phyloP scores from a whole-genome alignment of 2,113 vertebrate genomes.

The Odobenus rosmarus region DNA sequence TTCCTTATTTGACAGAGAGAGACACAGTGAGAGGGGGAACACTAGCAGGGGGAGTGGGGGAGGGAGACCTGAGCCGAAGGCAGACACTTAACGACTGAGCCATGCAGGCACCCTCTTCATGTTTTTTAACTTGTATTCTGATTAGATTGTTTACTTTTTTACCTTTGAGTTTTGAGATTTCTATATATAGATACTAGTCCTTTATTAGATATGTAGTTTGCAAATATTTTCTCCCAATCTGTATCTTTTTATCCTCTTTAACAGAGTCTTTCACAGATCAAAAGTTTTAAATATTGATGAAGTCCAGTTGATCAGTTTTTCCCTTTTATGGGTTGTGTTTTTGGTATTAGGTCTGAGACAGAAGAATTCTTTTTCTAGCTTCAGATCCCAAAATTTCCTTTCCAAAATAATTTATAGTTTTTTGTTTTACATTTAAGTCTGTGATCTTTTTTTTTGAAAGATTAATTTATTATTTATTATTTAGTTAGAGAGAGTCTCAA shows the following conservation, averaged over 20 bases:
- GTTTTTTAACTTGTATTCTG: neutral
- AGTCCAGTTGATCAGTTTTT: neutral
- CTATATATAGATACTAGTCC: neutral
- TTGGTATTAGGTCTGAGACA: neutral
- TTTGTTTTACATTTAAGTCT: neutral
- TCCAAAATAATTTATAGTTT: neutral
- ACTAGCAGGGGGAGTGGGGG: too few relatives aligned
- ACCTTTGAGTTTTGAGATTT: neutral
- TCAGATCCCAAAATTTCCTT: neutral
- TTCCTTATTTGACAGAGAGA: too few relatives aligned
- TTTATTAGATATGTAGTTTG: neutral
- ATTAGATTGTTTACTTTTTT: neutral
- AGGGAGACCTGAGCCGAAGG: too few relatives aligned
- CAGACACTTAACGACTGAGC: too few relatives aligned
- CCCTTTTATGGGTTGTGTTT: neutral
- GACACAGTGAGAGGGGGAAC: too few relatives aligned
- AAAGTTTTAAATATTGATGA: constrained; percentile 8
- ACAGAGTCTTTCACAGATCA: neutral
- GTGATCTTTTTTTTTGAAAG: neutral
- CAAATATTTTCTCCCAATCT: neutral
- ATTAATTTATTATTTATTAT: neutral
- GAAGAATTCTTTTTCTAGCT: neutral
- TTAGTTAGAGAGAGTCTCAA: neutral
- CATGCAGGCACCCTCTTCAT: neutral
- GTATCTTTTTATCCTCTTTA: neutral